Evolutionary conservation across 1,140 invertebrate species (phyloP).

Genomic region (Ceratosolen fusciceps): DNA sequence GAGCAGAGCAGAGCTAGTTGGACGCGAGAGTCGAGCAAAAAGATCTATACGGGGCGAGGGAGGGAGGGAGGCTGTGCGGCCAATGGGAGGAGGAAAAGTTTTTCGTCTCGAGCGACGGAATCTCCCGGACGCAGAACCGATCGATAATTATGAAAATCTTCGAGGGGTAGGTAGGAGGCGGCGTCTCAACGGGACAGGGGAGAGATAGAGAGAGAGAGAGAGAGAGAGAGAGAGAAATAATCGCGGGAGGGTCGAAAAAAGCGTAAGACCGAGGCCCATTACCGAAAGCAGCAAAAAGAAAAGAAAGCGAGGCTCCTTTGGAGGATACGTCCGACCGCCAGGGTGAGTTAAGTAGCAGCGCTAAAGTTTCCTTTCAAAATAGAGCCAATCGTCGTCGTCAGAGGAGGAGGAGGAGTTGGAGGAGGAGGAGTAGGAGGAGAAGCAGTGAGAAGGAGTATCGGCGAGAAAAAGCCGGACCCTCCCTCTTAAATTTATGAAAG

Average conservation of each 20-base stretch:
- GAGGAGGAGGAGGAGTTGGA: no score
- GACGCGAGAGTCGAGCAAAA: background rate
- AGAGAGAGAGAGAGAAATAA: background rate
- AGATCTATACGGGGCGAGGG: no score
- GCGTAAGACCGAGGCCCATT: background rate
- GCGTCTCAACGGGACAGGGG: no score
- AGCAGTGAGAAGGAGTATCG: background rate
- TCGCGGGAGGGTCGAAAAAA: background rate
- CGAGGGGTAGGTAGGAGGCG: background rate
- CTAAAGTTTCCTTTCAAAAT: constrained; percentile 15
- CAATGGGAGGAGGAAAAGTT: background rate
- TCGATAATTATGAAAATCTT: constrained; percentile 14
- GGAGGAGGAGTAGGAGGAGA: no score
- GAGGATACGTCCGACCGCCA: background rate
- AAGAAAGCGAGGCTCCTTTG: background rate
- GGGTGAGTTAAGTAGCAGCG: background rate
- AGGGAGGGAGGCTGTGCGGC: no score
- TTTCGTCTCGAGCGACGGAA: constrained; percentile 6
- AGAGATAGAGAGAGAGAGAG: background rate
- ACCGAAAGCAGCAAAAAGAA: background rate
- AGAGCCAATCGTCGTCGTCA: background rate
- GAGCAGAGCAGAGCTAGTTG: background rate
- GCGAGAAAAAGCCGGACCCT: no score
- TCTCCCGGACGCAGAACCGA: background rate
- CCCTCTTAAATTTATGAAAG: constrained; percentile 30